A percentile compares a stretch with the other conserved stretches of the same genome.
Conservation (phyloP, 2,797 vertebrate species). For the Lates japonicus region DNA sequence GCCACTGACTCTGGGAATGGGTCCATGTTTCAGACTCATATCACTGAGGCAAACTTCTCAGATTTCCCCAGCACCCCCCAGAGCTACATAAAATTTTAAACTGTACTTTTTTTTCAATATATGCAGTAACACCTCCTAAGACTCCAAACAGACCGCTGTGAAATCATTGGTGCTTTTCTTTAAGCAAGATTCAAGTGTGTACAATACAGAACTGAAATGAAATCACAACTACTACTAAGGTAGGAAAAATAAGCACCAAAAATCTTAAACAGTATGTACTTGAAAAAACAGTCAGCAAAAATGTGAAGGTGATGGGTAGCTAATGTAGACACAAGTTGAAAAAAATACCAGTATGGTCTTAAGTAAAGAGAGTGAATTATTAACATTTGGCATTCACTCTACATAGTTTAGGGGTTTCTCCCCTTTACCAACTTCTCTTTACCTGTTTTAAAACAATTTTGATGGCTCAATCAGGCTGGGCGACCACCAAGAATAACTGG, state of each 20-base stretch:
- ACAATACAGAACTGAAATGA: neutral
- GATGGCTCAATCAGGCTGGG: slow-evolving; percentile 2
- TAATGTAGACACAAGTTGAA: neutral
- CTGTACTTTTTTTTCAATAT: neutral
- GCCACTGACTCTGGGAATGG: too few species aligned
- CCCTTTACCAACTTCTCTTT: slow-evolving; percentile 15
- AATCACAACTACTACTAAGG: neutral
- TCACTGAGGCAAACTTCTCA: neutral
- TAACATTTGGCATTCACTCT: neutral
- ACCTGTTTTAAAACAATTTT: neutral
- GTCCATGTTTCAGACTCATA: neutral
- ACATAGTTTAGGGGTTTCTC: neutral
- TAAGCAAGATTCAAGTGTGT: slow-evolving; percentile 6
- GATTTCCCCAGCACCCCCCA: neutral
- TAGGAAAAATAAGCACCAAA: neutral
- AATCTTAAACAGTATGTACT: neutral
- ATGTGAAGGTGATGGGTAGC: neutral
- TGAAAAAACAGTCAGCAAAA: neutral
- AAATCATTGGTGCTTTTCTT: neutral
- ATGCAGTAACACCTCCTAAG: neutral
- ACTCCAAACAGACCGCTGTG: neutral
- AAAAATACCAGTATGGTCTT: neutral
- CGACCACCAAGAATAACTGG: slow-evolving; percentile 71
- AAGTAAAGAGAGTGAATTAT: neutral
- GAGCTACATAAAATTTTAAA: neutral